Evolutionary conservation across 2,113 vertebrate genomes (phyloP).

Genomic region (Otus sunia): DNA sequence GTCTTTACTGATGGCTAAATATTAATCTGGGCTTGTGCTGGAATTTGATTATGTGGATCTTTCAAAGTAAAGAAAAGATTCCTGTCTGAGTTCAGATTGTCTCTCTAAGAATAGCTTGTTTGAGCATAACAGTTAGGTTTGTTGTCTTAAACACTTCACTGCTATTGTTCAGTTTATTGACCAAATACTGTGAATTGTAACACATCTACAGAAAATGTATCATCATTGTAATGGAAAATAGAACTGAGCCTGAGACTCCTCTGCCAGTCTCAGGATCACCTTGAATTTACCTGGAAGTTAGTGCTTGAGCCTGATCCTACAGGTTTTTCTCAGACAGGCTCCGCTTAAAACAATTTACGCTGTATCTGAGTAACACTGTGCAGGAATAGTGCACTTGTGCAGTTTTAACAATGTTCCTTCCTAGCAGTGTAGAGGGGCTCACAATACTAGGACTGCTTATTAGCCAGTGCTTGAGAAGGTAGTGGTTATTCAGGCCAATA

Average conservation of each 20-base stretch:
- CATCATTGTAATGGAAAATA: background rate
- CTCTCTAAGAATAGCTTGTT: background rate
- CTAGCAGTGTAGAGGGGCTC: background rate
- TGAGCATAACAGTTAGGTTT: background rate
- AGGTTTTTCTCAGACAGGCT: background rate
- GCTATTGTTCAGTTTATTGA: background rate
- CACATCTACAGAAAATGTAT: background rate
- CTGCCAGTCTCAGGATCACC: background rate
- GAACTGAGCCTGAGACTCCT: background rate
- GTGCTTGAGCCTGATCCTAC: background rate
- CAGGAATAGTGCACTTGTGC: background rate
- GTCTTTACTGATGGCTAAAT: background rate
- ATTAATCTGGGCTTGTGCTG: background rate
- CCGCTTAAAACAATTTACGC: background rate
- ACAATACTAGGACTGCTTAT: background rate
- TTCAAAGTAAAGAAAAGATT: background rate
- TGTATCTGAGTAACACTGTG: background rate
- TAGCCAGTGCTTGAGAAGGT: rapidly evolving
- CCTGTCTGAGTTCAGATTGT: background rate
- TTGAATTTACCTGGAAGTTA: background rate
- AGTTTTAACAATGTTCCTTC: background rate
- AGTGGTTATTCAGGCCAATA: background rate
- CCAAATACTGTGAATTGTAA: background rate
- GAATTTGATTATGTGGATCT: background rate
- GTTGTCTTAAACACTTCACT: background rate